These are phyloP conservation scores for Drosophila suboccidentalis DNA, from an alignment of 2,888 invertebrate species.

Conservation along the genomic window DNA sequence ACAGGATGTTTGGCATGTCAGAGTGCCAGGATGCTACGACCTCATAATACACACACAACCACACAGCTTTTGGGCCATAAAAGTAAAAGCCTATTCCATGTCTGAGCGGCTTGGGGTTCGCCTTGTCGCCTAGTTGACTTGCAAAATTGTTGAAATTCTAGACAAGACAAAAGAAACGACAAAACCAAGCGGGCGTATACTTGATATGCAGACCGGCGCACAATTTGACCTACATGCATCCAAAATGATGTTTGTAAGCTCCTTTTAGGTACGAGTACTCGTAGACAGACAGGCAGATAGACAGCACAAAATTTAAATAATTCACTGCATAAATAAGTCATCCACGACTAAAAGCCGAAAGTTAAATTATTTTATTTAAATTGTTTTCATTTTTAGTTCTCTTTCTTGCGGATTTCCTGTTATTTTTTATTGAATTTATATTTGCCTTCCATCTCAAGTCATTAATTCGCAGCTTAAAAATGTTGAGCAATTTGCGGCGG, in stretches of 20 bases:
- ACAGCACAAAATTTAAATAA: constrained; percentile 65
- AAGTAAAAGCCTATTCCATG: constrained; percentile 57
- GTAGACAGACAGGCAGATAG: constrained; percentile 10
- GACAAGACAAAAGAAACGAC: constrained; percentile 58
- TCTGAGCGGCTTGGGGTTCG: constrained; percentile 33
- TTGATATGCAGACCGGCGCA: constrained; percentile 68
- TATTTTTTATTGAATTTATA: constrained; percentile 65
- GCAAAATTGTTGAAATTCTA: constrained; percentile 73
- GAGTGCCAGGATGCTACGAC: constrained; percentile 20
- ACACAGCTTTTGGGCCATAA: constrained; percentile 28
- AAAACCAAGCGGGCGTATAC: constrained; percentile 65
- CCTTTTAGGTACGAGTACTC: constrained; percentile 1
- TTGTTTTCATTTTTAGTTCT: neutral
- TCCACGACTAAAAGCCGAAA: constrained; percentile 25
- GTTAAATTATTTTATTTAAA: constrained; percentile 24
- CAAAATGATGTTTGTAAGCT: constrained; percentile 38
- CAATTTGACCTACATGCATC: constrained; percentile 73
- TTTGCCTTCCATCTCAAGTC: constrained; percentile 30
- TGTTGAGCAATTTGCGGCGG: constrained; percentile 53
- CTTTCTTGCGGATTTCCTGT: neutral
- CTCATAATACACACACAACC: constrained; percentile 21
- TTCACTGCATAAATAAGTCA: constrained; percentile 57
- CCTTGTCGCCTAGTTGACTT: constrained; percentile 66
- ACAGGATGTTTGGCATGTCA: constrained; percentile 33
- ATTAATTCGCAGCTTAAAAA: constrained; percentile 69